Conservation (phyloP, 2,888 invertebrate species). For the Tetanocera ferruginea region DNA sequence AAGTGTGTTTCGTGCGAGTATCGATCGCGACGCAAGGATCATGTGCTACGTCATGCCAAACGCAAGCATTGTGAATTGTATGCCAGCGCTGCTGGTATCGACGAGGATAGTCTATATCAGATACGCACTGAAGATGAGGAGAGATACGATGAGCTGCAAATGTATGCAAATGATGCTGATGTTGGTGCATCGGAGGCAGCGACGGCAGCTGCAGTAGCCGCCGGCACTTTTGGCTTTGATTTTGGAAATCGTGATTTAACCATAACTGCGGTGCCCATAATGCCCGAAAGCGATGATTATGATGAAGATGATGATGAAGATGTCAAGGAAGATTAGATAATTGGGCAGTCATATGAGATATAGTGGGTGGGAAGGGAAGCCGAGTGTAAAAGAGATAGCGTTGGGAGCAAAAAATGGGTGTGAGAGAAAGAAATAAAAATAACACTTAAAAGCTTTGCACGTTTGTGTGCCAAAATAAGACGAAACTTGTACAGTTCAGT, state of each 20-base stretch:
- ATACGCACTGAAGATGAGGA: constrained; percentile 65
- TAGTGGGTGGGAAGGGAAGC: constrained; percentile 30
- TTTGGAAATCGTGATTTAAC: constrained; percentile 63
- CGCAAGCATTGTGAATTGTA: constrained; percentile 66
- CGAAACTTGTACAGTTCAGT: too few relatives aligned
- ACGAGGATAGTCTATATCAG: constrained; percentile 63
- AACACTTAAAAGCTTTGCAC: too few relatives aligned
- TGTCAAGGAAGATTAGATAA: neutral
- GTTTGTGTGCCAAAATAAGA: too few relatives aligned
- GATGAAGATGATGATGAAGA: constrained; percentile 62
- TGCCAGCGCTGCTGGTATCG: constrained; percentile 57
- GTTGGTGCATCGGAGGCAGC: constrained; percentile 41
- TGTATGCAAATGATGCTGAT: constrained; percentile 45
- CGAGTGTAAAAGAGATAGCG: constrained; percentile 8
- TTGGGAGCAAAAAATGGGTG: neutral
- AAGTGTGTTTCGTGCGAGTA: constrained; percentile 68
- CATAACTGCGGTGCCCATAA: constrained; percentile 62
- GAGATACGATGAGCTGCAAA: constrained; percentile 46
- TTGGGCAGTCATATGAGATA: neutral
- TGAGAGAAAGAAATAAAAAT: neutral
- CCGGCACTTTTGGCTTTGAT: constrained; percentile 56
- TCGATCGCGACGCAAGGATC: constrained; percentile 68
- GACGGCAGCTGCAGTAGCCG: constrained; percentile 29
- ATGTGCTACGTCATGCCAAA: constrained; percentile 66
- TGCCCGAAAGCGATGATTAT: constrained; percentile 64